phyloP scores from a whole-genome alignment of 2,797 vertebrate genomes.

The Sebastes kiyomatsui region DNA sequence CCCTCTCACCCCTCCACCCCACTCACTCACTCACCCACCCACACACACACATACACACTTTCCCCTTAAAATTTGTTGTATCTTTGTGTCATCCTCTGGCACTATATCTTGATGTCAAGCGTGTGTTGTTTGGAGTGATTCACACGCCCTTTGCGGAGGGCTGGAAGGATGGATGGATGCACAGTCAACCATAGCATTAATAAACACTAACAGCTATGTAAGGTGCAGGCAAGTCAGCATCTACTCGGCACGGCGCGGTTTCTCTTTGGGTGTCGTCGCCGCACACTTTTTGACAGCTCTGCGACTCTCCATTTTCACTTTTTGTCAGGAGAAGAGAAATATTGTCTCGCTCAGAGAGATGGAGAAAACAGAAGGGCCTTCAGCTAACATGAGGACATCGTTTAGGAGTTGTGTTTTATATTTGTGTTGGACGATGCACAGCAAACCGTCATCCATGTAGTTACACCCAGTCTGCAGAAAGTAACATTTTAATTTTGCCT shows the following conservation, averaged over 20 bases:
- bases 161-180: constrained; percentile 59
- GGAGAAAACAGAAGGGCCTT: constrained; percentile 26
- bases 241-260: constrained; percentile 19
- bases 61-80: constrained; percentile 59
- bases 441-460: constrained; percentile 13
- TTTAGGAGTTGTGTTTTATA: constrained; percentile 28
- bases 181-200: constrained; percentile 60
- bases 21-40: constrained; percentile 40
- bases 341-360: constrained; percentile 28
- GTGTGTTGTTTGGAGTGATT: constrained; percentile 73
- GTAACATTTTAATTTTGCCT: neutral
- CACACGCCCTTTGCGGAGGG: constrained; percentile 55
- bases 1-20: constrained; percentile 65
- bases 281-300: constrained; percentile 40
- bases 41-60: constrained; percentile 20
- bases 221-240: constrained; percentile 57
- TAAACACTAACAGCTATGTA: constrained; percentile 67
- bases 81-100: constrained; percentile 69
- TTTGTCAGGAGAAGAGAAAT: constrained; percentile 28
- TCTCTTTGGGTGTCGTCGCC: constrained; percentile 29
- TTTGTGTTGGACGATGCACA: constrained; percentile 43
- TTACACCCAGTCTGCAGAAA: constrained; percentile 18
- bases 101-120: constrained; percentile 62
- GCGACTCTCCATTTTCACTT: constrained; percentile 50
- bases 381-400: constrained; percentile 6